Percentiles rank a stretch among this genome's conserved stretches.
Evolutionary conservation across 2,113 vertebrate genomes (phyloP).

Genomic region (Micronycteris hirsuta): DNA sequence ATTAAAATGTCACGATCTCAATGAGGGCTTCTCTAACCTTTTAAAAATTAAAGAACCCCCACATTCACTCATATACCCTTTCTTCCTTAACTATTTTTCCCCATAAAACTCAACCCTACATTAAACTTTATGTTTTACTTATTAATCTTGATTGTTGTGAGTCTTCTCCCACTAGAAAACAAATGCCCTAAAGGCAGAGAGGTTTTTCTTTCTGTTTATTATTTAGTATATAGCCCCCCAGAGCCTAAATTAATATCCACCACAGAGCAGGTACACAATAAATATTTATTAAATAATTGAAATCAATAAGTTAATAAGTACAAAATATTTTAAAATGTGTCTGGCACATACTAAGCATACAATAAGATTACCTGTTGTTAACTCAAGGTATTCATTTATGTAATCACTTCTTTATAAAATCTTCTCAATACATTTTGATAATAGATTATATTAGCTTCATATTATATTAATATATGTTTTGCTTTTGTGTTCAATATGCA

Average conservation of each 20-base stretch:
- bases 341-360: not conserved
- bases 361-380: not conserved
- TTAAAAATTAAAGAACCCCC: not conserved
- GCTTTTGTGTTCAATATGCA: conserved; percentile 14
- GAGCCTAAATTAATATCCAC: not conserved
- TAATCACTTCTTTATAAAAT: not conserved
- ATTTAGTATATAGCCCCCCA: not conserved
- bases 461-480: not conserved
- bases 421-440: not conserved
- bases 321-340: not conserved
- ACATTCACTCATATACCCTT: not conserved
- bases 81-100: not conserved
- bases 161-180: not conserved
- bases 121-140: not conserved
- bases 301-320: not conserved
- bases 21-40: not conserved
- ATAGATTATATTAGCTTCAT: not conserved
- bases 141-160: not conserved
- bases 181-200: not conserved
- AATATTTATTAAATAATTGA: not conserved
- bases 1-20: not conserved
- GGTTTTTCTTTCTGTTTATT: not conserved
- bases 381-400: not conserved
- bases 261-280: not conserved
- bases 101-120: not conserved